Evolutionary conservation across 2,888 invertebrate genomes (phyloP).

Genomic region (Rotaria macrura): DNA sequence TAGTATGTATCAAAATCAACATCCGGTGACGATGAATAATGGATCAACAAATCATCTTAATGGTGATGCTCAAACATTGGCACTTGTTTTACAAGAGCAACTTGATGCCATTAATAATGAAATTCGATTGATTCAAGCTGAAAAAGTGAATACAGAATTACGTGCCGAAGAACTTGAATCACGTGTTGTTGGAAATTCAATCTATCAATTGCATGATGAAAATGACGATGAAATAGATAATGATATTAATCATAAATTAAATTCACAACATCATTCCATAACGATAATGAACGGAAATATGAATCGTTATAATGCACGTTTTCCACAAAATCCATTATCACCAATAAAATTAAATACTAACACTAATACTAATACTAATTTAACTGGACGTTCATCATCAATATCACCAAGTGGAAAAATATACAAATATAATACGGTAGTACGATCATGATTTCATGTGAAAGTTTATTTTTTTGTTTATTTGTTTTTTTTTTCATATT

Average conservation of each 20-base stretch:
- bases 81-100: conserved; percentile 96
- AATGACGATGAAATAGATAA: background rate
- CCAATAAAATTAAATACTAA: too few relatives aligned
- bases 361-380: too few relatives aligned
- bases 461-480: too few relatives aligned
- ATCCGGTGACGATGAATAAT: background rate
- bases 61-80: conserved; percentile 82
- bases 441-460: conserved; percentile 36
- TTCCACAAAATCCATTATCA: background rate
- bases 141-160: conserved; percentile 73
- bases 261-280: background rate
- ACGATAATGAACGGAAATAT: background rate
- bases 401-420: conserved; percentile 58
- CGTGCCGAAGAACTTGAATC: conserved; percentile 92
- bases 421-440: conserved; percentile 92
- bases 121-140: conserved; percentile 65
- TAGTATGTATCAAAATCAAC: background rate
- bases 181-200: conserved; percentile 55
- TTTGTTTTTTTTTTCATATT: too few relatives aligned
- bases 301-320: background rate
- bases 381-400: too few relatives aligned
- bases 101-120: conserved; percentile 99
- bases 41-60: background rate
- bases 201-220: background rate
- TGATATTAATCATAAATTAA: background rate